These are phyloP conservation scores for Petrocephalus zakoni DNA, from an alignment of 2,113 vertebrate species.

Conservation along the genomic window DNA sequence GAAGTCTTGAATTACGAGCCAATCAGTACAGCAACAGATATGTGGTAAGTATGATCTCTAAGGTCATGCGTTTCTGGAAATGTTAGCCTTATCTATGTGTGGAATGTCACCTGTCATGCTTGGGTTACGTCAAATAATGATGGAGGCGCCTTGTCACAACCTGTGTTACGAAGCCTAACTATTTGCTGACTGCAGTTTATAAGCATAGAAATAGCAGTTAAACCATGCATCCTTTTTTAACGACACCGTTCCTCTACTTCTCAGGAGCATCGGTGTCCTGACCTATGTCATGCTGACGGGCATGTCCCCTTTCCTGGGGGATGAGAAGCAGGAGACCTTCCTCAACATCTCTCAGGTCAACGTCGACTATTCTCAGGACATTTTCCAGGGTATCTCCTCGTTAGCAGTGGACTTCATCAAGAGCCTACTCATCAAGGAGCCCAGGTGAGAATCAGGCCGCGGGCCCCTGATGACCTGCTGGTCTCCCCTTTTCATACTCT, in stretches of 20 bases:
- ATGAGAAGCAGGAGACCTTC: conserved; percentile 85
- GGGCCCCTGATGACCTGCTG: background rate
- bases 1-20: conserved; percentile 94
- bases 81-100: conserved; percentile 8
- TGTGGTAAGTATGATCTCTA: conserved; percentile 76
- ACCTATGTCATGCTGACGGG: conserved; percentile 92
- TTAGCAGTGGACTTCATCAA: conserved; percentile 86
- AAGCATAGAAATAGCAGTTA: background rate
- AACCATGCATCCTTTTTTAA: background rate
- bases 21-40: conserved; percentile 88
- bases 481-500: no score
- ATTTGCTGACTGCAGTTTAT: background rate
- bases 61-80: background rate
- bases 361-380: conserved; percentile 78
- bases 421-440: conserved; percentile 77
- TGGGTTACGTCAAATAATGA: background rate
- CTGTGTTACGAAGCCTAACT: background rate
- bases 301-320: conserved; percentile 82
- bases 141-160: background rate
- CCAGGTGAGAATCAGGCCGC: conserved; percentile 61
- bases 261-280: conserved; percentile 90
- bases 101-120: background rate
- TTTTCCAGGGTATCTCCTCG: conserved; percentile 80
- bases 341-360: conserved; percentile 91
- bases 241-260: background rate